Conservation (phyloP, 1,140 invertebrate species). For the Drosophila ficusphila region DNA sequence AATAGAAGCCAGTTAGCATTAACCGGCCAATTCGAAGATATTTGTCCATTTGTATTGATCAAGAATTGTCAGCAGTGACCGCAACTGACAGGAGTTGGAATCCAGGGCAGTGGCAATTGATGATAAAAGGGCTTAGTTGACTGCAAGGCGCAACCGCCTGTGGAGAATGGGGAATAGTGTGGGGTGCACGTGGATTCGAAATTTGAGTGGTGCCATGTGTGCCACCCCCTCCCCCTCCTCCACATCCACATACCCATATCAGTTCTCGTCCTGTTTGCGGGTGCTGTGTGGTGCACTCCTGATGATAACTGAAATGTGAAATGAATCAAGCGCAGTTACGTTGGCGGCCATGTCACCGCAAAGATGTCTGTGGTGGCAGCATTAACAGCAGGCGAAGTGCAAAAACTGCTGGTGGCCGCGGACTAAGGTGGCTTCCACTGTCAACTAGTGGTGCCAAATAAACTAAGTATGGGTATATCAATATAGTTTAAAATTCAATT, state of each 20-base stretch:
- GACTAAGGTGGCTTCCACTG: not conserved
- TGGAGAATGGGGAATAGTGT: not conserved
- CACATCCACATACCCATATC: slow-evolving; percentile 7
- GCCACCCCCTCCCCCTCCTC: not conserved
- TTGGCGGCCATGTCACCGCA: slow-evolving; percentile 35
- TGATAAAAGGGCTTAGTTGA: slow-evolving; percentile 52
- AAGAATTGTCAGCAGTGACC: slow-evolving; percentile 34
- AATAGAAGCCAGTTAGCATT: slow-evolving; percentile 20
- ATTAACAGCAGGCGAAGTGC: slow-evolving; percentile 47
- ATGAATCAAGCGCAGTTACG: slow-evolving; percentile 50
- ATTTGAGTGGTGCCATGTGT: slow-evolving; percentile 17
- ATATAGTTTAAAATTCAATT: too few species aligned
- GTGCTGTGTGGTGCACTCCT: slow-evolving; percentile 18
- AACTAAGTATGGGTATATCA: not conserved
- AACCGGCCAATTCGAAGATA: slow-evolving; percentile 35
- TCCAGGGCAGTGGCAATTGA: slow-evolving; percentile 29
- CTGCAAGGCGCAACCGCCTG: slow-evolving; percentile 11
- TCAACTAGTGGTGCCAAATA: not conserved
- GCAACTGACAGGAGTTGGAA: slow-evolving; percentile 19
- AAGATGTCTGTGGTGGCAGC: slow-evolving; percentile 54
- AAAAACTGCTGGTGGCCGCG: slow-evolving; percentile 49
- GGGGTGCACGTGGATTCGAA: slow-evolving; percentile 35
- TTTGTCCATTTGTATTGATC: slow-evolving; percentile 51
- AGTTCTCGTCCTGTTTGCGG: not conserved
- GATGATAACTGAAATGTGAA: slow-evolving; percentile 67